Base-by-base conservation (phyloP, 2,113 vertebrate genomes). In the Myxocyprinus asiaticus region DNA sequence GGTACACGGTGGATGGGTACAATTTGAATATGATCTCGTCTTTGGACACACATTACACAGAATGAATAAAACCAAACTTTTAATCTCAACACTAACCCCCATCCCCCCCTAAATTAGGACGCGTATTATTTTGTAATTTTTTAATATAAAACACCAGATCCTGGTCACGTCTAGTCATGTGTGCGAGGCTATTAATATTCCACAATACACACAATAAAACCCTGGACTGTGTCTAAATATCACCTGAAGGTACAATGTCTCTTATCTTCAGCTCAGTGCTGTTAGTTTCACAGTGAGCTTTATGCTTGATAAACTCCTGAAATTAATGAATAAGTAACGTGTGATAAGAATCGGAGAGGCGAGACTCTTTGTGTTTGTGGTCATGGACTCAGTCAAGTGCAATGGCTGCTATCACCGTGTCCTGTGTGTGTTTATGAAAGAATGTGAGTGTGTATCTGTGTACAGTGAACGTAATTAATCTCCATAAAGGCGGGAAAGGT, bases 391-490 rank as follows among this genome's bases (percentile, higher is more conserved):
- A 79, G 67, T 63, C 42, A 56, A 76, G 74, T 76, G 74, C 73
- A 61, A 78, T 70, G 69, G 58, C 17, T 53, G 33, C 76, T 71
- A 43, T 59, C 76, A 79, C 45, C 0, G 15, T 51, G 63, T 56
- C 5, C 47, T n/a, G 63, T 42, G 68, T 66, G 70, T 76, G 77
- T 69, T 48, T 45, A 56, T 14, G 51, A 67, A 67, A 67, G 64
- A 58, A 47, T 68, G 74, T 10, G 53, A 9, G 76, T 68, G 73
- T 53, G 76, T 75, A 71, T 75, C 67, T 75, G 76, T 69, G 82
- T 51, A 76, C 22, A 44, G 51, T 90, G 88, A 93, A 91, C 94
- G 95, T 96, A 97, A 98, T 98, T 98, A 97, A 99, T 98, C 96
- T 96, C 95, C 95, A 96, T 96, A 95, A 98, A 91, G 95, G 93